Base-by-base conservation (phyloP, 2,113 vertebrate genomes). In the Myotis davidii region DNA sequence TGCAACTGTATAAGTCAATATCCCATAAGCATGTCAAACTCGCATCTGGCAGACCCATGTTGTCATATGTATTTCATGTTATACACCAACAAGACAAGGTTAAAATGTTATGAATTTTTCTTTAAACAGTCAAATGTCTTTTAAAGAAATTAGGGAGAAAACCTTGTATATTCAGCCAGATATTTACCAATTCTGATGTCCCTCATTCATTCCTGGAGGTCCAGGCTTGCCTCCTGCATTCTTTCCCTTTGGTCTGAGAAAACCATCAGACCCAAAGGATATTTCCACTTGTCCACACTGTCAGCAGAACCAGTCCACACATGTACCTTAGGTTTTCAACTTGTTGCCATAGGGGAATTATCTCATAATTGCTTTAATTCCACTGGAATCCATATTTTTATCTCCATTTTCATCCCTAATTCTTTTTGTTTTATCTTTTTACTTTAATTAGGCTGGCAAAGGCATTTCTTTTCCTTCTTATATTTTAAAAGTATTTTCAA, bases 401-500 rank as follows among this genome's bases (percentile, higher is more conserved):
- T 29, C n/a, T 74, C 56, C 64, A 37, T 92, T 42, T 52, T 84
- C n/a, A 84, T 69, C 50, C 21, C n/a, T 69, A 74, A 83, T 8
- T 18, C 29, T 87, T 87, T 76, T 79, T 74, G 59, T 8, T 64
- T 37, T 56, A n/a, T 77, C 27, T 74, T 77, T 61, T 42, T 50
- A 52, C 42, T 56, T 76, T 81, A 82, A 78, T n/a, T 6, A 83
- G 52, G 3, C 27, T 70, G 61, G n/a, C 2, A 52, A 37, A 23
- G 4, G 2, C 77, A 21, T 78, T 78, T 54, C 32, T 65, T 85
- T 10, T 23, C 48, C 14, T 78, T 82, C 67, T 64, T 91, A 23
- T 84, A 34, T 78, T 79, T 73, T 85, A 21, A 59, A 85, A 79
- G 76, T 65, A 45, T 78, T 97, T 90, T 74, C 42, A 64, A 85